Base-by-base conservation (phyloP, 2,113 vertebrate genomes). In the Oxyruncus cristatus region DNA sequence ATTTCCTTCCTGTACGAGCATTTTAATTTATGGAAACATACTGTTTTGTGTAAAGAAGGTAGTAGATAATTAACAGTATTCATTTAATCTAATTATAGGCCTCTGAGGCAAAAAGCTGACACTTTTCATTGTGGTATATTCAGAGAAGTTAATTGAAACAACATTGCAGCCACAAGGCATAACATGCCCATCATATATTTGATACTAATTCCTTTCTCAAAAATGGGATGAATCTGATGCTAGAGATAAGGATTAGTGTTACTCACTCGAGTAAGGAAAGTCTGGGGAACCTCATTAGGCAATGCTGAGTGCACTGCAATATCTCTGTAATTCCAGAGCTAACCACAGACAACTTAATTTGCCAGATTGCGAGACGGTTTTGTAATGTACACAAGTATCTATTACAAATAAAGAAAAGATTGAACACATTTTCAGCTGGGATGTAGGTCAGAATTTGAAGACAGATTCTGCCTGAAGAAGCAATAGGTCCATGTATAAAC, bases 31-130 rank as follows among this genome's bases (percentile, higher is more conserved):
- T 73, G 97, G 96, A 97, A 96, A 90, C 73, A 87, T 77, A 85
- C 46, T 96, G 93, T 77, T 81, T 96, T 93, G 92, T 97, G 82
- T 93, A 97, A 96, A 97, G 96, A 96, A 88, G 94, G 78, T 92
- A 80, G 78, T 79, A 95, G 90, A 89, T 96, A 97, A 93, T 97
- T 96, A 96, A 95, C 72, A 75, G 56, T 47, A 93, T 88, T 96
- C 55, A 96, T 96, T 98, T 94, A 96, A 95, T 87, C 95, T 96
- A 96, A 97, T 94, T 86, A 96, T 79, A 96, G 94, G 82, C 94
- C 93, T 97, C 68, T 93, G 72, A 94, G 84, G 95, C 66, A 96
- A 98, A 95, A 98, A 96, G 53, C 55, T 93, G 79, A 91, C 76
- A 92, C 62, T 94, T 95, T 98, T 96, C 90, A 95, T 92, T 88